These are phyloP conservation scores for Apocheima hispidaria DNA, from an alignment of 2,888 invertebrate genomes.

Conservation along the genomic window DNA sequence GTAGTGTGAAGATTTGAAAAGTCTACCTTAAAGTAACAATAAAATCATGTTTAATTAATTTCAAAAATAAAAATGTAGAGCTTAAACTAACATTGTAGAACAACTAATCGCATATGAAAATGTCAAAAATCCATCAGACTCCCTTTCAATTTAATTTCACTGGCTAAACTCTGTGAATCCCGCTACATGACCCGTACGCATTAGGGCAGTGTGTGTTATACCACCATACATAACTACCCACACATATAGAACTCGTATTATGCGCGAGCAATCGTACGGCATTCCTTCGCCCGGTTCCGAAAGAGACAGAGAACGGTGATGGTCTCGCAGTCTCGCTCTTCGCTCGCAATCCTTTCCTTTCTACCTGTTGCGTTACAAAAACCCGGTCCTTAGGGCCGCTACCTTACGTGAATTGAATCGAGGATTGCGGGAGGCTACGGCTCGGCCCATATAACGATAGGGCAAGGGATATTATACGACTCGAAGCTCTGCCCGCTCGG, in stretches of 20 bases:
- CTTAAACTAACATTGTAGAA: slow-evolving; percentile 11
- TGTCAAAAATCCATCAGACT: slow-evolving; percentile 81
- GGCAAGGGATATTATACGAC: slow-evolving; percentile 79
- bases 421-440: slow-evolving; percentile 83
- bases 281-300: slow-evolving; percentile 78
- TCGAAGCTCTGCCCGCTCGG: slow-evolving; percentile 65
- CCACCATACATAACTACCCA: slow-evolving; percentile 71
- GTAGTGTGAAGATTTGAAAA: too few species aligned
- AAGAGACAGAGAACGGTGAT: slow-evolving; percentile 67
- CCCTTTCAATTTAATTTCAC: slow-evolving; percentile 86
- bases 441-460: slow-evolving; percentile 85
- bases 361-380: slow-evolving; percentile 86
- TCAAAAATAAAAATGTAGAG: neutral
- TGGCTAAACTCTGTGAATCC: slow-evolving; percentile 83
- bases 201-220: slow-evolving; percentile 85
- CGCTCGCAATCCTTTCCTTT: slow-evolving; percentile 85
- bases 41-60: neutral
- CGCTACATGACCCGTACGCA: slow-evolving; percentile 86
- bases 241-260: slow-evolving; percentile 69
- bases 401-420: slow-evolving; percentile 85
- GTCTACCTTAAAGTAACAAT: too few species aligned
- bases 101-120: slow-evolving; percentile 51
- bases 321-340: slow-evolving; percentile 74
- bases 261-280: slow-evolving; percentile 84
- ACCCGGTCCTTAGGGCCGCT: slow-evolving; percentile 86